Conservation (phyloP, 2,888 invertebrate genomes). For the Scaptomyza tumidula region DNA sequence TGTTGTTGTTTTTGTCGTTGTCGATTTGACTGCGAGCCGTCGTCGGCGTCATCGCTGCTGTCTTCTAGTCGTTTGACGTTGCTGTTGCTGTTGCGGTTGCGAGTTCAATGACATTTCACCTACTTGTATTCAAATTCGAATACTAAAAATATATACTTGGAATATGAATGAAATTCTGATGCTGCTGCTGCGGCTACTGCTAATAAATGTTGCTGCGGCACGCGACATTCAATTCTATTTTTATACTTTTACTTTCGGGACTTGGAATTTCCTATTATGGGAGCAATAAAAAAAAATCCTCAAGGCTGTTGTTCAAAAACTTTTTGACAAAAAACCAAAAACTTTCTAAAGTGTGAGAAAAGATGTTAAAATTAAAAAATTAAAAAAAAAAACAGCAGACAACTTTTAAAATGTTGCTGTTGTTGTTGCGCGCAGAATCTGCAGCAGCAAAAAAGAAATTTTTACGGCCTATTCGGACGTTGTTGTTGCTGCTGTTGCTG, state of each 20-base stretch:
- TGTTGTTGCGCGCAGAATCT: conserved; percentile 58
- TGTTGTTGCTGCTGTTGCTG: conserved; percentile 25
- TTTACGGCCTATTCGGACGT: conserved; percentile 64
- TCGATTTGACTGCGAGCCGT: conserved; percentile 4
- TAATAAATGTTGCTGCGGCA: background rate
- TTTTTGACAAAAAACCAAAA: conserved; percentile 23
- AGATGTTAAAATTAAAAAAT: conserved; percentile 33
- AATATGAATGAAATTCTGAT: conserved; percentile 21
- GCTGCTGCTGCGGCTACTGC: conserved; percentile 13
- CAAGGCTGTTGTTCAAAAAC: background rate
- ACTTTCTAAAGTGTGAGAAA: conserved; percentile 64
- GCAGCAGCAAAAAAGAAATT: conserved; percentile 66
- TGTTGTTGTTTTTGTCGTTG: conserved; percentile 16
- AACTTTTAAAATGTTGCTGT: conserved; percentile 17
- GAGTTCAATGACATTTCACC: conserved; percentile 75
- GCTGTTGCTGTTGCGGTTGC: conserved; percentile 36
- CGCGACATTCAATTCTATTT: background rate
- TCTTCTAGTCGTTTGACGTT: conserved; percentile 6
- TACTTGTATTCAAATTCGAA: conserved; percentile 68
- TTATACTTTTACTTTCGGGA: conserved; percentile 37
- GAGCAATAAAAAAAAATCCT: conserved; percentile 7
- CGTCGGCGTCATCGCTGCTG: conserved; percentile 21
- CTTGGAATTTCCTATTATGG: conserved; percentile 1
- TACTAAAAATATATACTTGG: conserved; percentile 19
- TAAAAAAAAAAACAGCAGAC: conserved; percentile 4